Base-by-base conservation (phyloP, 2,797 vertebrate species). In the Gila robusta region DNA sequence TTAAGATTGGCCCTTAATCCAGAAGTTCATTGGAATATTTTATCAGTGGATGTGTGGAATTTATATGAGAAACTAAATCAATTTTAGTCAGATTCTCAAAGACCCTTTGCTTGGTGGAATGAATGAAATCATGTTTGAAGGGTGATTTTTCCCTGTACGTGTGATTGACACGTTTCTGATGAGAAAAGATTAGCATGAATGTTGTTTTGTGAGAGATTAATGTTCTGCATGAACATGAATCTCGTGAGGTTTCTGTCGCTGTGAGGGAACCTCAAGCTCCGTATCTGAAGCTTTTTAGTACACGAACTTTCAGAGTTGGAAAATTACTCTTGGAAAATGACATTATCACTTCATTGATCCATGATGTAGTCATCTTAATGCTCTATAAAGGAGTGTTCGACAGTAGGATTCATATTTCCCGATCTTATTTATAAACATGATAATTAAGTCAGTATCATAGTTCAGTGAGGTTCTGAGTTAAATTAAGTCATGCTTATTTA, bases 1-100 rank as follows among this genome's bases (percentile, higher is more conserved):
- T 83, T 19, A 76, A 83, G 71, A 76, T 76, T 76, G 59, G 56
- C 56, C 32, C 71, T 37, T 76, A 76, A 83, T 76, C 82, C 72
- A 76, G 72, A 83, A 64, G 59, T 52, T 73, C 44, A 52, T 83
- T 66, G 44, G 59, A 83, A 76, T 83, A 49, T 28, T 28, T n/a
- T 52, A 83, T 83, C 72, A 83, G 71, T 39, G 59, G 72, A 83
- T 83, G 39, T 83, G 67, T 26, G 54, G 14, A 62, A 62, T 62
- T 56, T 10, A 12, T 76, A 64, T 76, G 64, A 54, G 23, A 76
- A 76, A 52, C 41, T 32, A 56, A 26, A n/a, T 66, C 44, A 49
- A 39, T 83, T 66, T 83, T 41, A 16, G 19, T 47, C 70, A 49
- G 52, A 62, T 62, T 74, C 21, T 74, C 56, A 49, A 74, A 83